phyloP scores from a whole-genome alignment of 2,888 invertebrate genomes.

The Hirtodrosophila duncani region DNA sequence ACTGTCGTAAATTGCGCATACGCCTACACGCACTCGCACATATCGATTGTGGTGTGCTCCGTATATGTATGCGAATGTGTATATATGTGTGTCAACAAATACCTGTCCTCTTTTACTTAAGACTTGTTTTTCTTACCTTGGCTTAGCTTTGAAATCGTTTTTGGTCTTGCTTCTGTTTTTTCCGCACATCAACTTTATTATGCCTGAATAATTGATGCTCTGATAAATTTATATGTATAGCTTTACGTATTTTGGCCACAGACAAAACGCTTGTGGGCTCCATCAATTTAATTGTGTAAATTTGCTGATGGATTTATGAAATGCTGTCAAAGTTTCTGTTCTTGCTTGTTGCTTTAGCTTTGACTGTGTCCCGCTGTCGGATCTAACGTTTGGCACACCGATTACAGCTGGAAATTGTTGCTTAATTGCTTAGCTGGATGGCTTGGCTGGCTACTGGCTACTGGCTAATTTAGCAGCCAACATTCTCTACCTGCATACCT shows the following conservation, averaged over 20 bases:
- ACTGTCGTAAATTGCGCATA: conserved; percentile 35
- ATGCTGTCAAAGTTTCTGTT: conserved; percentile 11
- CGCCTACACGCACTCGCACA: conserved; percentile 5
- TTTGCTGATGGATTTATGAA: conserved; percentile 48
- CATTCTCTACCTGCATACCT: conserved; percentile 43
- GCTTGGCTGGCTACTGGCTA: background rate
- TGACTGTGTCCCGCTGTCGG: background rate
- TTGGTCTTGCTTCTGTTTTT: conserved; percentile 20
- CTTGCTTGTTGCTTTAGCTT: background rate
- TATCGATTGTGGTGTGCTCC: conserved; percentile 11
- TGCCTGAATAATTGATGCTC: conserved; percentile 46
- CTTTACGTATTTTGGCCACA: conserved; percentile 1
- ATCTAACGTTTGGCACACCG: conserved; percentile 31
- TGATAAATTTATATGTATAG: too few relatives aligned
- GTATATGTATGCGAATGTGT: background rate
- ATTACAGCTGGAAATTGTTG: conserved; percentile 65
- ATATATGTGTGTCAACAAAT: conserved; percentile 29
- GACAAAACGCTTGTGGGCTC: conserved; percentile 2
- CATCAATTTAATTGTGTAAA: conserved; percentile 31
- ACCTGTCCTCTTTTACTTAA: conserved; percentile 15
- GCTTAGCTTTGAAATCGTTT: conserved; percentile 31
- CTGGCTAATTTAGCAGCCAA: conserved; percentile 54
- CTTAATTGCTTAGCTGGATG: conserved; percentile 57
- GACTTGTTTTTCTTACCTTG: background rate
- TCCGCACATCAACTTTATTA: conserved; percentile 46